Evolutionary conservation across 2,888 invertebrate genomes (phyloP).

Genomic region (Miltochrista miniata): DNA sequence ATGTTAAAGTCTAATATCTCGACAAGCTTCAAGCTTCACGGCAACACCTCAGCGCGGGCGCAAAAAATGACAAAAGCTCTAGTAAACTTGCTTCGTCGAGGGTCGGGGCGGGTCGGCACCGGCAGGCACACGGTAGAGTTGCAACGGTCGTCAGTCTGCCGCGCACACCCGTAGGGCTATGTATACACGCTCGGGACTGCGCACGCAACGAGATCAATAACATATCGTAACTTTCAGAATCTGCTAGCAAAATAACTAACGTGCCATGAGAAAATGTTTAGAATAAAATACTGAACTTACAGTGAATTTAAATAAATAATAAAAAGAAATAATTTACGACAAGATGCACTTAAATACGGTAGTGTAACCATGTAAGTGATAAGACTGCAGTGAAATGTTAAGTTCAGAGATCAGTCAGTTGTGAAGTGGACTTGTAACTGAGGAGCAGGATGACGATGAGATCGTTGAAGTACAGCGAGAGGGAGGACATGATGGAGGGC

Average conservation of each 20-base stretch:
- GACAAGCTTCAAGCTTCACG: slow-evolving; percentile 82
- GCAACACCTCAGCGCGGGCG: slow-evolving; percentile 79
- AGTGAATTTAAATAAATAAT: slow-evolving; percentile 38
- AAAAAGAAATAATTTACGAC: slow-evolving; percentile 16
- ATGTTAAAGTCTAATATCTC: slow-evolving; percentile 75
- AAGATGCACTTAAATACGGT: slow-evolving; percentile 46
- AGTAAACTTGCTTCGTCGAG: slow-evolving; percentile 58
- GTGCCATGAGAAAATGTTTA: slow-evolving; percentile 32
- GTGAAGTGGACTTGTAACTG: slow-evolving; percentile 68
- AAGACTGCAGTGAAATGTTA: slow-evolving; percentile 66
- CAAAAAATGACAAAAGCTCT: slow-evolving; percentile 81
- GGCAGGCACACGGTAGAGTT: slow-evolving; percentile 2
- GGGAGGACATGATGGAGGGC: slow-evolving; percentile 82
- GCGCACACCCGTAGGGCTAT: slow-evolving; percentile 41
- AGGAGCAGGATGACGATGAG: slow-evolving; percentile 84
- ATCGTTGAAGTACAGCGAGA: slow-evolving; percentile 83
- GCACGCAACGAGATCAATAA: slow-evolving; percentile 16
- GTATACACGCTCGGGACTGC: slow-evolving; percentile 7
- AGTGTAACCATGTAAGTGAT: slow-evolving; percentile 74
- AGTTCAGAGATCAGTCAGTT: slow-evolving; percentile 50
- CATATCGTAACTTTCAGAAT: slow-evolving; percentile 21
- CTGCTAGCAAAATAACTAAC: slow-evolving; percentile 17
- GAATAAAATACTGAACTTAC: slow-evolving; percentile 43
- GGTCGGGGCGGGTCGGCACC: slow-evolving; percentile 63
- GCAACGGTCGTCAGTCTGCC: slow-evolving; percentile 61